Conservation (phyloP, 2,888 invertebrate genomes). For the Acheta domesticus region DNA sequence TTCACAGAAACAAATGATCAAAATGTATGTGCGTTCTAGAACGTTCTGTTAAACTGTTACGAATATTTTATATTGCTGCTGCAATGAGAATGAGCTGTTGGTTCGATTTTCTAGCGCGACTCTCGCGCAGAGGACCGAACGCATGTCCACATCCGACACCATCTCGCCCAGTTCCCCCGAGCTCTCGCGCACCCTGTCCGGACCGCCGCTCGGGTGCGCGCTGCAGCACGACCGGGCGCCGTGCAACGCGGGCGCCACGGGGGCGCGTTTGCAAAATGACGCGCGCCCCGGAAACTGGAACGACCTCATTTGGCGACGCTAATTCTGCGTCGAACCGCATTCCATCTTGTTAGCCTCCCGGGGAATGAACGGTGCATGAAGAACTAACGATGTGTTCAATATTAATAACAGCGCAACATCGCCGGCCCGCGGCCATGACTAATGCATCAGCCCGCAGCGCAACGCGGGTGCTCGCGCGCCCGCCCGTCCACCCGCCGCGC, state of each 20-base stretch:
- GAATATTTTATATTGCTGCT: too few species aligned
- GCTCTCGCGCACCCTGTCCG: background rate
- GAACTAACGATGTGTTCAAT: constrained; percentile 18
- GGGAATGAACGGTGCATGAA: constrained; percentile 12
- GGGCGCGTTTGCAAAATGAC: too few species aligned
- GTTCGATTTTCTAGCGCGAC: too few species aligned
- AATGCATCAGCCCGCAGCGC: constrained; percentile 18
- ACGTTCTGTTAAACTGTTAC: too few species aligned
- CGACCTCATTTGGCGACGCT: constrained; percentile 3
- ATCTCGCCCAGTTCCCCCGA: background rate
- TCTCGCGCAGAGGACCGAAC: too few species aligned
- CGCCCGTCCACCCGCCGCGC: background rate
- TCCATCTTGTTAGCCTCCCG: constrained; percentile 18
- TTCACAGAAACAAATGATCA: too few species aligned
- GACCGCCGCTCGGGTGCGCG: background rate
- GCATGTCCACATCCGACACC: too few species aligned
- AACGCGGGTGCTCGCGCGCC: background rate
- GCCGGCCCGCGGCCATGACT: background rate
- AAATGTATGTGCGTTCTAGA: too few species aligned
- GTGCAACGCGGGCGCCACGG: background rate
- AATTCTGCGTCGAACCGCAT: constrained; percentile 1
- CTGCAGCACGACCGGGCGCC: background rate
- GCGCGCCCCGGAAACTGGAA: too few species aligned
- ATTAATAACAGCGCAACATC: constrained; percentile 2
- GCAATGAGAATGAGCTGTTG: too few species aligned